A percentile compares a stretch with the other conserved stretches of the same genome.
Evolutionary conservation across 2,797 vertebrate species (phyloP).

Genomic region (Micropoecilia bifurca): DNA sequence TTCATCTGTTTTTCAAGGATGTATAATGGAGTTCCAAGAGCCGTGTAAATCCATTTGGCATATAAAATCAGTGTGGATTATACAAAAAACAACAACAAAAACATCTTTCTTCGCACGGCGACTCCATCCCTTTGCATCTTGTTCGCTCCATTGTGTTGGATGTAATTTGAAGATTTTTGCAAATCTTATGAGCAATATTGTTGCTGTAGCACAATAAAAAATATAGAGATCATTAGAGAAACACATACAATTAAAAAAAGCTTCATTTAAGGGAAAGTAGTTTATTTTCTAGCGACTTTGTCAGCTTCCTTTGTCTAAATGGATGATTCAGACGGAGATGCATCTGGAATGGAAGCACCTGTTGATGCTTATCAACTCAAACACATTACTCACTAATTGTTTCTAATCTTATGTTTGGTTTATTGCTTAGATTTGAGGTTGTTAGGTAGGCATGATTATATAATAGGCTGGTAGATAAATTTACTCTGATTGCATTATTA

Average conservation of each 20-base stretch:
- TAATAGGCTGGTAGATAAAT: neutral
- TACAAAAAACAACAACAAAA: neutral
- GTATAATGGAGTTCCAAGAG: conserved; percentile 12
- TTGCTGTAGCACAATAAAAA: neutral
- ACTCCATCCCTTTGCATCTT: neutral
- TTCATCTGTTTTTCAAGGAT: conserved; percentile 15
- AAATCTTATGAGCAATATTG: neutral
- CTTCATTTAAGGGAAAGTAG: neutral
- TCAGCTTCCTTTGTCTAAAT: neutral
- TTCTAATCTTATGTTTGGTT: neutral
- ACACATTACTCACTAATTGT: neutral
- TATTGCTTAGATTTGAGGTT: neutral
- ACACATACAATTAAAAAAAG: neutral
- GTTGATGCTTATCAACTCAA: neutral
- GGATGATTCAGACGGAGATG: neutral
- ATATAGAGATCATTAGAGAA: neutral
- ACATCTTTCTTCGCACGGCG: conserved; percentile 6
- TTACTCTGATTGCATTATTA: neutral
- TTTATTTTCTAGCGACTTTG: neutral
- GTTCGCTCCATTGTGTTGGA: neutral
- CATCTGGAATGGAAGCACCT: neutral
- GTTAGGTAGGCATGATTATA: neutral
- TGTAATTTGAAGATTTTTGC: neutral
- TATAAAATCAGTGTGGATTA: neutral
- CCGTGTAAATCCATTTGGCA: conserved; percentile 5